Base-by-base conservation (phyloP, 1,140 invertebrate genomes). In the Euura lappo region DNA sequence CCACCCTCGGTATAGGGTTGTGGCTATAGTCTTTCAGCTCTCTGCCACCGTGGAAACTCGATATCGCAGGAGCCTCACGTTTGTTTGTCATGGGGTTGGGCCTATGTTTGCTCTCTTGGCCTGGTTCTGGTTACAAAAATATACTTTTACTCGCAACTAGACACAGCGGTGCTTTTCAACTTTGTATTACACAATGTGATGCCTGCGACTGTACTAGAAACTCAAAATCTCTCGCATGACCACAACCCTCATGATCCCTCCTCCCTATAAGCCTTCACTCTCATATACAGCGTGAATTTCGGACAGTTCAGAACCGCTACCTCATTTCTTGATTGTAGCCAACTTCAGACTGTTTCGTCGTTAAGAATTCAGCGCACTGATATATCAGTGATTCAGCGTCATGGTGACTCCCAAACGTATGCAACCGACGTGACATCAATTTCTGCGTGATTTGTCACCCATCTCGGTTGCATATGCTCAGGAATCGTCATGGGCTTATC, bases 71-170 rank as follows among this genome's bases (percentile, higher is more conserved):
- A n/a, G 70, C 66, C 44, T 8, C 44, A 71, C 67, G 80, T 82
- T 77, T 81, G 77, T 80, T 82, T 81, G 72, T 60, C 73, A 60
- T 60, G 51, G 51, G 51, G 51, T 60, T 60, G 51, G 28, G 51
- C 51, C 13, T 60, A 60, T 60, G 51, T 60, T 60, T 60, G 51
- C 51, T 60, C 51, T 60, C 77, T 77, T 77, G 79, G 74, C 68
- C 71, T n/a, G 65, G 72, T 66, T 74, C 65, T 74, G 81, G 75
- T 77, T 79, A 74, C 75, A 78, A 78, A 79, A 81, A 81, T 80
- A 81, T 78, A 81, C 78, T 10, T 60, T 60, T 60, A 60, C 51
- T 2, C 51, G 13, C 51, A 60, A 60, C 51, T 60, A 60, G 51
- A 60, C 51, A 60, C 51, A 60, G 66, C 66, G 66, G 66, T 68